These are phyloP conservation scores for Phylloscopus trochilus DNA, from an alignment of 2,113 vertebrate genomes.

Conservation along the genomic window DNA sequence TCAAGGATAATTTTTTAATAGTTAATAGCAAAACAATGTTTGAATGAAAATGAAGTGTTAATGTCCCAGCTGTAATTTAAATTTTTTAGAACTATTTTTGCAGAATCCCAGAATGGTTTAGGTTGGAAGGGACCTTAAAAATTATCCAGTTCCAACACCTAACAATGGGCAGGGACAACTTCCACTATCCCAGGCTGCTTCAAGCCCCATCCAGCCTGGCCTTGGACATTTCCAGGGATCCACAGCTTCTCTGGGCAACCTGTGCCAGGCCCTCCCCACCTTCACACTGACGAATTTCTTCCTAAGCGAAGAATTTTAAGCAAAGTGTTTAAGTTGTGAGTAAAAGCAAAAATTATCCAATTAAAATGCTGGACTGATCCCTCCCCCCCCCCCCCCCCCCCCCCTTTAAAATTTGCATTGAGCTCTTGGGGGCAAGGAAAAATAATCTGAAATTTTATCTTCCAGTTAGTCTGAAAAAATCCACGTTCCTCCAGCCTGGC, in stretches of 20 bases:
- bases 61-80: background rate
- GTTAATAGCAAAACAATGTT: background rate
- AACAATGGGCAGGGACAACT: background rate
- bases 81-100: background rate
- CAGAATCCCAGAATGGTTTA: background rate
- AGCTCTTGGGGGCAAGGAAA: background rate
- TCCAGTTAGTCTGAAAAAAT: background rate
- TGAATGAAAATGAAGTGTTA: background rate
- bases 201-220: rapidly evolving
- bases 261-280: rapidly evolving
- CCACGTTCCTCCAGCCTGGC: rapidly evolving
- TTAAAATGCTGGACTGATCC: background rate
- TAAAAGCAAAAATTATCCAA: background rate
- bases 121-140: background rate
- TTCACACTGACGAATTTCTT: background rate
- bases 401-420: background rate
- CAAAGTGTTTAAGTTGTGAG: background rate
- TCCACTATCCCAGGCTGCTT: rapidly evolving
- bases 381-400: rapidly evolving
- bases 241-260: background rate
- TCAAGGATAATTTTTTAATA: background rate
- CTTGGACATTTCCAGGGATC: background rate
- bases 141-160: rapidly evolving
- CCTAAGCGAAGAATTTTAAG: background rate
- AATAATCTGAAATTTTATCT: background rate